phyloP scores from a whole-genome alignment of 1,140 invertebrate species.

The Halyomorpha halys region DNA sequence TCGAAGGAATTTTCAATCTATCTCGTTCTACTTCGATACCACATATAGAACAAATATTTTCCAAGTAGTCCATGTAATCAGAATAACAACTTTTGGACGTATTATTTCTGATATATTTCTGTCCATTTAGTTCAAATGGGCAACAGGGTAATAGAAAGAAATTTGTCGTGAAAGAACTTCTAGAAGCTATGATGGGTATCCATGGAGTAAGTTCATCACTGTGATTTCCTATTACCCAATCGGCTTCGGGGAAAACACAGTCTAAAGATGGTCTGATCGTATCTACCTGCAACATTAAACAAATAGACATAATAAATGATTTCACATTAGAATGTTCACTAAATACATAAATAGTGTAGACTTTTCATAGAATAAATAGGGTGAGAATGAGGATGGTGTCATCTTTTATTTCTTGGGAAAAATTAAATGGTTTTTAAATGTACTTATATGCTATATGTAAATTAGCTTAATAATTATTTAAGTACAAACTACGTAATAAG shows the following conservation, averaged over 20 bases:
- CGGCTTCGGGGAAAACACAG: conserved; percentile 58
- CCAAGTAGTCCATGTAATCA: conserved; percentile 73
- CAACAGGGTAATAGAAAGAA: conserved; percentile 94
- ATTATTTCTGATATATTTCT: conserved; percentile 59
- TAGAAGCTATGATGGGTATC: conserved; percentile 86
- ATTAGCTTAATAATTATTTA: too few relatives aligned
- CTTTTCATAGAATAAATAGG: too few relatives aligned
- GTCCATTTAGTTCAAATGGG: conserved; percentile 75
- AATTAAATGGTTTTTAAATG: too few relatives aligned
- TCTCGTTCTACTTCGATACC: conserved; percentile 69
- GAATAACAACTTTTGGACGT: conserved; percentile 56
- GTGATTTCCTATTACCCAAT: conserved; percentile 98
- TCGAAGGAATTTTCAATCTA: conserved; percentile 88
- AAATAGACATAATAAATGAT: too few relatives aligned
- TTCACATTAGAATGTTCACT: too few relatives aligned
- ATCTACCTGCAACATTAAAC: conserved; percentile 46
- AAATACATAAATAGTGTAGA: too few relatives aligned
- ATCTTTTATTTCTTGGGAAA: too few relatives aligned
- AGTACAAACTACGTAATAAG: too few relatives aligned
- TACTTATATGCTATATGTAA: too few relatives aligned
- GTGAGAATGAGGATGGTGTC: too few relatives aligned
- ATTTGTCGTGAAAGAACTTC: conserved; percentile 52
- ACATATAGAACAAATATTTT: conserved; percentile 55
- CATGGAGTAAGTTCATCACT: conserved; percentile 97
- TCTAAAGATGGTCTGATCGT: conserved; percentile 59